phyloP scores from a whole-genome alignment of 2,888 invertebrate genomes.

The Aphidius colemani region DNA sequence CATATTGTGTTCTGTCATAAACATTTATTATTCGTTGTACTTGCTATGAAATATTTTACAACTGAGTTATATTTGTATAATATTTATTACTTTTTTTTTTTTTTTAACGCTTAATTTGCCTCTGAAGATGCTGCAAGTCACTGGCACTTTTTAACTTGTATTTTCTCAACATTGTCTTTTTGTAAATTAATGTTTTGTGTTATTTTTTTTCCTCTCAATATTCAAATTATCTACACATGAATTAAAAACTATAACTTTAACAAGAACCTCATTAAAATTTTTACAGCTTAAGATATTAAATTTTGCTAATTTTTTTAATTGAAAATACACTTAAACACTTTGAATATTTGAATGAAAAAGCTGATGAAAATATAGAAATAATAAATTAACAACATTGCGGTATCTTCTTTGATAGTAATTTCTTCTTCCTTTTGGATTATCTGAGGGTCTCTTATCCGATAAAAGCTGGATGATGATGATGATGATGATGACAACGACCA shows the following conservation, averaged over 20 bases:
- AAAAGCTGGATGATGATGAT: background rate
- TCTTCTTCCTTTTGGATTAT: slow-evolving; percentile 16
- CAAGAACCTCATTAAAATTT: no score
- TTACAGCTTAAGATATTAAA: no score
- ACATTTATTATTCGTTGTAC: slow-evolving; percentile 41
- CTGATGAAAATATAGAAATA: background rate
- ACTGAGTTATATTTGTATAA: slow-evolving; percentile 26
- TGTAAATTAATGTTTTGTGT: background rate
- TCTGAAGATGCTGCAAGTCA: slow-evolving; percentile 28
- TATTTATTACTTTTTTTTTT: no score
- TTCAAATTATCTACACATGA: background rate
- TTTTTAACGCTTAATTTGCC: background rate
- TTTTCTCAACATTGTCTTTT: background rate
- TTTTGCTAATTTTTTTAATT: background rate
- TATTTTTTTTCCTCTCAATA: background rate
- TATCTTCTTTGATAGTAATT: slow-evolving; percentile 29
- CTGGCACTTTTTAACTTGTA: slow-evolving; percentile 15
- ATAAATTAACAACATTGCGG: slow-evolving; percentile 26
- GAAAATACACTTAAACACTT: background rate
- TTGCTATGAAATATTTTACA: slow-evolving; percentile 46
- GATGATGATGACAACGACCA: no score
- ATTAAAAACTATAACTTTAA: no score
- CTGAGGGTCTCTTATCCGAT: background rate
- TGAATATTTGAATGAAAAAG: background rate
- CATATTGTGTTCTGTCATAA: slow-evolving; percentile 36